phyloP scores from a whole-genome alignment of 1,140 invertebrate genomes.

The Plectus sambesii region DNA sequence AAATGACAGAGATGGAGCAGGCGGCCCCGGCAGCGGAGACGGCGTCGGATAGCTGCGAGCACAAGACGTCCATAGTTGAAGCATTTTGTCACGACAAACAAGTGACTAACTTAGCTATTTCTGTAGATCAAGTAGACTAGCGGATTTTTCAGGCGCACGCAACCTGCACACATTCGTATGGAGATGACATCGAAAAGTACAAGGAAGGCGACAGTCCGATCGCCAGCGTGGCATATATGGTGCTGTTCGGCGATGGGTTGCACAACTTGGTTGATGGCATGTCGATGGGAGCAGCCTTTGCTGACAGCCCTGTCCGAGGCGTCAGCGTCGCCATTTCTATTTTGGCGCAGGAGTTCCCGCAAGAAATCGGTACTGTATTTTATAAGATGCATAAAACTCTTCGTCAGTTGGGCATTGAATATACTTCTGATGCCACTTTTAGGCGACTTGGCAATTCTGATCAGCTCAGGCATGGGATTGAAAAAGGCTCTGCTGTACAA shows the following conservation, averaged over 20 bases:
- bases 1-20: no score
- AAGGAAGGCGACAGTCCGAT: no score
- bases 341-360: constrained; percentile 60
- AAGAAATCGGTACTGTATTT: constrained; percentile 54
- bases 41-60: no score
- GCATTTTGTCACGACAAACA: no score
- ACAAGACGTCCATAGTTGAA: no score
- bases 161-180: no score
- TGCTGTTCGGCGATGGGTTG: constrained; percentile 59
- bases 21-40: no score
- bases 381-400: neutral
- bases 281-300: constrained; percentile 60
- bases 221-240: constrained; percentile 63
- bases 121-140: no score
- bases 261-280: constrained; percentile 63
- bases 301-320: constrained; percentile 54
- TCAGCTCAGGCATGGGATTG: constrained; percentile 34
- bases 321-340: constrained; percentile 58
- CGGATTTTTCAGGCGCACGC: no score
- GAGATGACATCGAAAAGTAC: no score
- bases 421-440: neutral
- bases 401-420: no score
- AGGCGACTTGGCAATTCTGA: constrained; percentile 49
- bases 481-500: constrained; percentile 33
- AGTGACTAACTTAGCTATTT: no score